Conservation (phyloP, 2,888 invertebrate species). For the Acleris literana region DNA sequence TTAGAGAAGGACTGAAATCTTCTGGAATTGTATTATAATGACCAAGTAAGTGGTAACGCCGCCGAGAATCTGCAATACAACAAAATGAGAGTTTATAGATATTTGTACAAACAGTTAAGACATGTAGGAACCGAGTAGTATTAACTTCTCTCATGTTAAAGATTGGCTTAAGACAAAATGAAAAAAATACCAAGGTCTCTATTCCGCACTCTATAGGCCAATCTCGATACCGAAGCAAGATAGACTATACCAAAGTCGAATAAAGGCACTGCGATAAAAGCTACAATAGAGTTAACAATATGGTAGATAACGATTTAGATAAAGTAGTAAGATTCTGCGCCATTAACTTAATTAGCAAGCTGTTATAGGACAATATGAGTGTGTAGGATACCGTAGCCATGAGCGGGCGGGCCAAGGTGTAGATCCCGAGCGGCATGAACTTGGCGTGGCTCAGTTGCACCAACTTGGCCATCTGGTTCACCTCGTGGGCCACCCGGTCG, state of each 20-base stretch:
- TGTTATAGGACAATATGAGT: neutral
- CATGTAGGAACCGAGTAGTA: no score
- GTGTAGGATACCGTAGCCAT: slow-evolving; percentile 33
- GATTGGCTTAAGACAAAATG: neutral
- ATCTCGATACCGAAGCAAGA: neutral
- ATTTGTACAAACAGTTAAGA: no score
- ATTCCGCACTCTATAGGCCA: no score
- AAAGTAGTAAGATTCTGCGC: no score
- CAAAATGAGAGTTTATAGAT: neutral
- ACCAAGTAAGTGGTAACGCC: slow-evolving; percentile 68
- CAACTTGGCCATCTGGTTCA: slow-evolving; percentile 67
- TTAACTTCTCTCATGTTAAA: neutral
- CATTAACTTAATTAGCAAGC: no score
- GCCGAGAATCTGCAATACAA: slow-evolving; percentile 57
- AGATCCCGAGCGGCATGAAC: slow-evolving; percentile 65
- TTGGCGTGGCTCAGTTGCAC: slow-evolving; percentile 60
- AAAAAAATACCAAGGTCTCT: no score
- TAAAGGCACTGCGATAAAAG: neutral
- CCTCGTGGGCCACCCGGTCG: slow-evolving; percentile 21
- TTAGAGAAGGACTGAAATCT: neutral
- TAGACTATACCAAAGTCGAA: neutral
- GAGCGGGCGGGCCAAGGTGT: slow-evolving; percentile 56
- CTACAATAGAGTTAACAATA: no score
- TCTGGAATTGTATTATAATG: slow-evolving; percentile 62
- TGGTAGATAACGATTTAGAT: no score